Conservation (phyloP, 2,888 invertebrate species). For the Lymantria dispar region DNA sequence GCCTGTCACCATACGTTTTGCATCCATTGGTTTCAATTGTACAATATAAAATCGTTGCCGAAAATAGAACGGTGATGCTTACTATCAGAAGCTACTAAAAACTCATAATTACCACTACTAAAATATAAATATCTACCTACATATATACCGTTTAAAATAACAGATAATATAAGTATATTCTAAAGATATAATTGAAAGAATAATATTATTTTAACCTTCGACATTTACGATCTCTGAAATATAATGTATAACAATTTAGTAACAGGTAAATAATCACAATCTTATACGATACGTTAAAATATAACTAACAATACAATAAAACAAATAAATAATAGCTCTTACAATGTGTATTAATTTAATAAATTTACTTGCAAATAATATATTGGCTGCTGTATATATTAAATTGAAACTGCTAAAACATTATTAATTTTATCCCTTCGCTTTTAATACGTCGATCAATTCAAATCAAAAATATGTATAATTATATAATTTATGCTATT, state of each 20-base stretch:
- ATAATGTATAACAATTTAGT: conserved; percentile 6
- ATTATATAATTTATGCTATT: conserved; percentile 3
- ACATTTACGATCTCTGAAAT: conserved; percentile 8
- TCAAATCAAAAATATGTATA: conserved; percentile 1
- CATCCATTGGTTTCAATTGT: too few relatives aligned
- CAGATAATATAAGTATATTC: not conserved
- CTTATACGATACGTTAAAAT: not conserved
- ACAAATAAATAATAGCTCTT: too few relatives aligned
- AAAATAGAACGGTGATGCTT: too few relatives aligned
- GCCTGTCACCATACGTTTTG: too few relatives aligned
- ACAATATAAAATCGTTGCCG: too few relatives aligned
- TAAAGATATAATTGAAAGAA: not conserved
- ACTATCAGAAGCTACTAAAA: too few relatives aligned
- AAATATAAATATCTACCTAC: conserved; percentile 27
- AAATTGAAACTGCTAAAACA: too few relatives aligned
- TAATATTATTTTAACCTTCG: conserved; percentile 3
- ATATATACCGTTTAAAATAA: too few relatives aligned
- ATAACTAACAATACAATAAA: not conserved
- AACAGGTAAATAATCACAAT: not conserved
- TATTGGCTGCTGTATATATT: too few relatives aligned
- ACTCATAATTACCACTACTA: not conserved
- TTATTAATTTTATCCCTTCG: too few relatives aligned
- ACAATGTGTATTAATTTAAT: too few relatives aligned
- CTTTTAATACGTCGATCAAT: not conserved
- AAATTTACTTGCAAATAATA: too few relatives aligned